A percentile compares a stretch with the other conserved stretches of the same genome.
phyloP scores from a whole-genome alignment of 2,797 vertebrate genomes.

The Syngnathus acus region DNA sequence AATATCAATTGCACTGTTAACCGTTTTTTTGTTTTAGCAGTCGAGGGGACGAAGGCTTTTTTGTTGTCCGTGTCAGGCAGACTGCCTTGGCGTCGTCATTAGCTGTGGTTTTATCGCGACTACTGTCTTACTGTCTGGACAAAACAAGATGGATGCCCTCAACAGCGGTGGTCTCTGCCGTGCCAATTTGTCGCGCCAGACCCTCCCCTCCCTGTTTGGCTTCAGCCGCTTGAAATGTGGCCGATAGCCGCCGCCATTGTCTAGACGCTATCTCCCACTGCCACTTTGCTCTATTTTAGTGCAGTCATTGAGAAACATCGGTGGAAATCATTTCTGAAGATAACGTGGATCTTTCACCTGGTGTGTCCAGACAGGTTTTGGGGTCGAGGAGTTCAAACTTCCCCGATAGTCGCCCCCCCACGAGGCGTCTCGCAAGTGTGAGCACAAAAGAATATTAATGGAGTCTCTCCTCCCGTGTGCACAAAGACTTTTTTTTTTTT shows the following conservation, averaged over 20 bases:
- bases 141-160: conserved; percentile 37
- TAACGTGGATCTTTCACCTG: conserved; percentile 8
- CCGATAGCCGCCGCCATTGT: conserved; percentile 14
- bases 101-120: background rate
- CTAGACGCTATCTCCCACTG: background rate
- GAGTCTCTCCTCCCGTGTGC: conserved; percentile 25
- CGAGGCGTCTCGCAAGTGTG: conserved; percentile 42
- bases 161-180: conserved; percentile 11
- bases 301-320: background rate
- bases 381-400: conserved; percentile 24
- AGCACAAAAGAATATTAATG: conserved; percentile 67
- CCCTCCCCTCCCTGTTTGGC: conserved; percentile 4
- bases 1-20: too few species aligned
- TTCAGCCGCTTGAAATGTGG: conserved; percentile 8
- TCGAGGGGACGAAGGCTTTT: background rate
- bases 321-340: background rate
- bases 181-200: background rate
- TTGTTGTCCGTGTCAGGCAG: background rate
- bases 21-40: too few species aligned
- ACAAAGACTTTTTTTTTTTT: conserved; percentile 44
- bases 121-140: conserved; percentile 4
- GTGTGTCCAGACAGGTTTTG: conserved; percentile 20
- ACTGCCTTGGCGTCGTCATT: background rate
- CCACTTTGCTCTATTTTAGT: background rate
- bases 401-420: conserved; percentile 5